Conservation (phyloP, 2,113 vertebrate species). For the Desmodus rotundus region DNA sequence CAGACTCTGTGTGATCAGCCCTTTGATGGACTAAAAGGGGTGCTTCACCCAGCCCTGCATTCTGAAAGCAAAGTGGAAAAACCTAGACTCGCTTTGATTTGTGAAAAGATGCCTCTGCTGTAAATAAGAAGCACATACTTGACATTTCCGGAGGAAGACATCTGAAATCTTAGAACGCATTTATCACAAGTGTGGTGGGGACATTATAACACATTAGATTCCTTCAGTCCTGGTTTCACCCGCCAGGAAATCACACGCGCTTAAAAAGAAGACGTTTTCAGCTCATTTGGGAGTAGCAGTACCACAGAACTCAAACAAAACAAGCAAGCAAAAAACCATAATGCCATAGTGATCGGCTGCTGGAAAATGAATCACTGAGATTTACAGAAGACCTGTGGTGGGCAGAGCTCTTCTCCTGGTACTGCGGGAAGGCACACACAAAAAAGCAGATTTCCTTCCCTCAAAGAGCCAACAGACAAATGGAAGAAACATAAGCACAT, state of each 20-base stretch:
- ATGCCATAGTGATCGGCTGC: not conserved
- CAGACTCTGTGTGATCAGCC: not conserved
- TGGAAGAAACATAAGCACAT: not conserved
- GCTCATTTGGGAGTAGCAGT: not conserved
- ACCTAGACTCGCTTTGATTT: constrained; percentile 26
- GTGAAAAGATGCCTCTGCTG: not conserved
- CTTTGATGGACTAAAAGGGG: constrained; percentile 53
- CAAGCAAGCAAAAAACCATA: not conserved
- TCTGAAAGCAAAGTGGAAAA: constrained; percentile 28
- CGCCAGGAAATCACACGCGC: not conserved
- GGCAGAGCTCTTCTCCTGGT: not conserved
- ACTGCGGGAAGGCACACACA: not conserved
- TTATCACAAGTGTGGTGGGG: not conserved
- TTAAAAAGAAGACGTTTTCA: not conserved
- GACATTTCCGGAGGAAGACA: not conserved
- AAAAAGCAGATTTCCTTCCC: not conserved
- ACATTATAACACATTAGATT: not conserved
- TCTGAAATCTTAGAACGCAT: not conserved
- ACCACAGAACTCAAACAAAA: not conserved
- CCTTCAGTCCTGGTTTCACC: not conserved
- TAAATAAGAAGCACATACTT: not conserved
- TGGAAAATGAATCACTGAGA: not conserved
- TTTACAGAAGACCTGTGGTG: not conserved
- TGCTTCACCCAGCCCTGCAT: not conserved
- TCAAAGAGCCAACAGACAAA: not conserved